Base-by-base conservation (phyloP, 2,888 invertebrate species). In the Himalopsyche anomala region DNA sequence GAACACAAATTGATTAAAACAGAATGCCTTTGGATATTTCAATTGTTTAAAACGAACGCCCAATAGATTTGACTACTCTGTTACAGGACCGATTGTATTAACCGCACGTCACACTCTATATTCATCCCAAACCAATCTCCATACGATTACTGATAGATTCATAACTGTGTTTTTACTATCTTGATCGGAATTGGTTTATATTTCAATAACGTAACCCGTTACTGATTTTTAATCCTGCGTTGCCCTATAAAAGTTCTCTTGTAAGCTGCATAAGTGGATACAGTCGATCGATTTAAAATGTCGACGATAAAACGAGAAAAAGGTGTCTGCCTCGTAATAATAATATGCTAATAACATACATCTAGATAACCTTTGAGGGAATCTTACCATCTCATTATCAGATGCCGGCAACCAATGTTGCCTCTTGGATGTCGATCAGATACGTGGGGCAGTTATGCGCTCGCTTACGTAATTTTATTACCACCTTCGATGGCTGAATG, bases 311-410 rank as follows among this genome's bases (percentile, higher is more conserved):
- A 62, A 28, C 28, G 62, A 62, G 62, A 62, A 51, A 45, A 62
- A 62, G 62, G 62, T 62, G 62, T 62, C 62, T 62, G 19, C 6
- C 28, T 62, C 62, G 62, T 19, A 62, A 81, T 85, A 85, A 81
- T 82, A 81, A 85, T 85, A 85, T 85, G 84, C 84, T 85, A 85
- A 85, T 85, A 85, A 81, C 81, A 42, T 38, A 42, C 36, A 81
- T 85, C 62, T 62, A 38, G 84, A 85, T 85, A 85, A 62, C 62
- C 62, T 62, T 80, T 42, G 42, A 51, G 28, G 62, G 11, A 62
- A 19, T 19, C 62, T 56, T 56, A 62, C 19, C 62, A 62, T 62
- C 62, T 62, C 19, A 62, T 62, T 62, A 62, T 62, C 62, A 62
- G 62, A 19, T 62, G 62, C 62, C 62, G 62, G 62, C 62, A 62